phyloP scores from a whole-genome alignment of 53 echinoderm and acorn worm genomes.

The Luidia sarsii region DNA sequence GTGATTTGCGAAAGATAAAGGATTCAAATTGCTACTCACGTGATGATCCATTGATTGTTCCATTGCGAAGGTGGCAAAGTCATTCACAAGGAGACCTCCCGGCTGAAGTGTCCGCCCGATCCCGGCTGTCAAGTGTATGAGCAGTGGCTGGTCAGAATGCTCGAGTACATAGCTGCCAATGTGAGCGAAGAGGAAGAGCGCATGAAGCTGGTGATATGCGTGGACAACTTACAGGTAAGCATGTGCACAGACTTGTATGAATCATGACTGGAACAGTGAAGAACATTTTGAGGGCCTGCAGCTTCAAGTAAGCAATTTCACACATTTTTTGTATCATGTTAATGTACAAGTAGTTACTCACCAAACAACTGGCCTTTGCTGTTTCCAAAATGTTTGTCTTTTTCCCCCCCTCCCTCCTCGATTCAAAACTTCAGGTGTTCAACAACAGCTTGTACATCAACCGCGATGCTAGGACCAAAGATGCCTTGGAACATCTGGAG shows the following conservation, averaged over 20 bases:
- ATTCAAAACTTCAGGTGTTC: slow-evolving; percentile 62
- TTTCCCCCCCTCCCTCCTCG: too few relatives aligned
- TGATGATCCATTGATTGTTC: too few relatives aligned
- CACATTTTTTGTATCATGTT: too few relatives aligned
- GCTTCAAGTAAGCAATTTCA: too few relatives aligned
- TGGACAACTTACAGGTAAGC: slow-evolving; percentile 50
- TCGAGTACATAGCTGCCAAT: slow-evolving; percentile 10
- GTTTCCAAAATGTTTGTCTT: too few relatives aligned
- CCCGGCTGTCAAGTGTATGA: slow-evolving; percentile 63
- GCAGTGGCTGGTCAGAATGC: slow-evolving; percentile 58
- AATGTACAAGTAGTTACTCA: too few relatives aligned
- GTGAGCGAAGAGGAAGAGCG: slow-evolving; percentile 3
- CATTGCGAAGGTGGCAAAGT: slow-evolving; percentile 36
- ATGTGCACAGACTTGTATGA: too few relatives aligned
- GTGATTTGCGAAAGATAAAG: too few relatives aligned
- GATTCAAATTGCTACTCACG: too few relatives aligned
- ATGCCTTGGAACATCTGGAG: slow-evolving; percentile 63
- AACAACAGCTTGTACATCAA: slow-evolving; percentile 77
- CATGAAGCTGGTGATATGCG: slow-evolving; percentile 36
- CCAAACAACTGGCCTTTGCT: too few relatives aligned
- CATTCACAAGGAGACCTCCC: slow-evolving; percentile 21
- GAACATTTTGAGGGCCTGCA: too few relatives aligned
- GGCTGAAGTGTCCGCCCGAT: slow-evolving; percentile 49
- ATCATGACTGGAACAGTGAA: too few relatives aligned
- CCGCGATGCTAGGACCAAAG: slow-evolving; percentile 67